These are phyloP conservation scores for Chrosomus eos DNA, from an alignment of 2,797 vertebrate species.

Conservation along the genomic window DNA sequence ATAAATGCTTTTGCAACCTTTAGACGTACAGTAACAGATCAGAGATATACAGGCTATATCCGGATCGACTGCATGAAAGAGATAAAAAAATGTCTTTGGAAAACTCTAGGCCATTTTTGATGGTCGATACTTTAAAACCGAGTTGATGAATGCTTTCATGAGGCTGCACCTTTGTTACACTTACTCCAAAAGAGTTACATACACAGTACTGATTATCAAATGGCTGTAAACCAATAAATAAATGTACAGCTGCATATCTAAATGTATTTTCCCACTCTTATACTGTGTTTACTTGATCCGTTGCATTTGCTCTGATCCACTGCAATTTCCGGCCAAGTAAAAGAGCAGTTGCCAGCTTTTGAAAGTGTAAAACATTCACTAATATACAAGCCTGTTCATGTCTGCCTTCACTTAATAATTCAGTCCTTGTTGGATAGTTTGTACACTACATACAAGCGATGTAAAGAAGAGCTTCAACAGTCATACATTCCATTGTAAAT, in stretches of 20 bases:
- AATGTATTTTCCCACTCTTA: background rate
- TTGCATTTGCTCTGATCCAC: background rate
- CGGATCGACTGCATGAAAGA: background rate
- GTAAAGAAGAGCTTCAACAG: constrained; percentile 55
- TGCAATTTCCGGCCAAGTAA: background rate
- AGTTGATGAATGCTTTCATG: background rate
- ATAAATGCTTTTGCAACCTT: constrained; percentile 47
- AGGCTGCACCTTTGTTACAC: background rate
- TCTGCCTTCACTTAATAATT: constrained; percentile 30
- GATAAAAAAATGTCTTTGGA: constrained; percentile 41
- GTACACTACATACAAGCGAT: constrained; percentile 39
- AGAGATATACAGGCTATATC: constrained; percentile 38
- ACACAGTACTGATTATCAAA: background rate
- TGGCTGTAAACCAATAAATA: background rate
- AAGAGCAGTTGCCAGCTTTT: background rate
- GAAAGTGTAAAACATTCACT: constrained; percentile 18
- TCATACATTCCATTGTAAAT: constrained; percentile 58
- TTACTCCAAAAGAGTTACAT: background rate
- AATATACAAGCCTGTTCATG: constrained; percentile 1
- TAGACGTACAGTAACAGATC: constrained; percentile 50
- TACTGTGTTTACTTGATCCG: background rate
- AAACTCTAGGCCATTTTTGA: constrained; percentile 24
- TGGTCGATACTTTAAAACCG: background rate
- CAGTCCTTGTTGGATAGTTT: constrained; percentile 25
- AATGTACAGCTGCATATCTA: constrained; percentile 21